These are phyloP conservation scores for Oppia nitens DNA, from an alignment of 1,140 invertebrate genomes.

Conservation along the genomic window DNA sequence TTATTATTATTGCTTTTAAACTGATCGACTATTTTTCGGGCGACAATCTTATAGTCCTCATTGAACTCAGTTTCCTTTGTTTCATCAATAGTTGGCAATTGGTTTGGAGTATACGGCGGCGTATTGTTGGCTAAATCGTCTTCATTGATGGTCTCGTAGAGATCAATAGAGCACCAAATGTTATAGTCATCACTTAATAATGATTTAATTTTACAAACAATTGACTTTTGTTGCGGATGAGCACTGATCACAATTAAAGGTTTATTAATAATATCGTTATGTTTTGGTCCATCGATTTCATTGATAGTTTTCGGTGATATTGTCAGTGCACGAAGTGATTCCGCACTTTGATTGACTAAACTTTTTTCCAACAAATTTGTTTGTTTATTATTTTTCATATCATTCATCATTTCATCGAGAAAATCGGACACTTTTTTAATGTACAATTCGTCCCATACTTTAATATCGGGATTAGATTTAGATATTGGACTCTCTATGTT, in stretches of 20 bases:
- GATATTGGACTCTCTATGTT: neutral
- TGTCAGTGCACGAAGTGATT: neutral
- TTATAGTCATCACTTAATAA: constrained; percentile 24
- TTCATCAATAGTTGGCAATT: constrained; percentile 19
- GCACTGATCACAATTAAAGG: constrained; percentile 22
- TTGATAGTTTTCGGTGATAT: neutral
- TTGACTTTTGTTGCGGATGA: constrained; percentile 19
- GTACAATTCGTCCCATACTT: constrained; percentile 6
- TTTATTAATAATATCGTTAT: constrained; percentile 10
- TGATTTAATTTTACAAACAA: constrained; percentile 20
- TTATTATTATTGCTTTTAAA: too few species aligned
- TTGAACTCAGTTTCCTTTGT: constrained; percentile 13
- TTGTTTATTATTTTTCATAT: too few species aligned
- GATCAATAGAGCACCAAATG: constrained; percentile 27
- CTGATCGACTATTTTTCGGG: constrained; percentile 13
- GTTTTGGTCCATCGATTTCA: neutral
- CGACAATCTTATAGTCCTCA: constrained; percentile 7
- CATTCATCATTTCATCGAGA: too few species aligned
- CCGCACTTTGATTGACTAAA: too few species aligned
- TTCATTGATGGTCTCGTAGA: constrained; percentile 8
- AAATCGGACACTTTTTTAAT: constrained; percentile 6
- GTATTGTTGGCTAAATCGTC: neutral
- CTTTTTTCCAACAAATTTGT: too few species aligned
- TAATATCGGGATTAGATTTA: constrained; percentile 1
- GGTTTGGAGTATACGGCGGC: constrained; percentile 11